Evolutionary conservation across 2,797 vertebrate genomes (phyloP).

Genomic region (Sebastiscus albofasciatus): DNA sequence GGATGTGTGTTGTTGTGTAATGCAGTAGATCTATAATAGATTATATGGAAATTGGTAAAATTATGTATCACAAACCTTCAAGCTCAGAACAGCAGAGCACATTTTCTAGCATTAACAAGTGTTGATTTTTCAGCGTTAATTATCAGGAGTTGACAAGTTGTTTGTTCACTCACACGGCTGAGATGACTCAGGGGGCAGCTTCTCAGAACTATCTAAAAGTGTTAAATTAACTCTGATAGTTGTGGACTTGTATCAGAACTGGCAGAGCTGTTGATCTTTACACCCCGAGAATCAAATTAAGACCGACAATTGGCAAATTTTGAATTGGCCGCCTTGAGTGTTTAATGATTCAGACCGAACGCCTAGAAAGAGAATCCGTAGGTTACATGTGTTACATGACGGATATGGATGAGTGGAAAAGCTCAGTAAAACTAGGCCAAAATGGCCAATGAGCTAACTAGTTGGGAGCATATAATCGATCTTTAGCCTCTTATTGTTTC

Average conservation of each 20-base stretch:
- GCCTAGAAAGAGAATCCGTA: background rate
- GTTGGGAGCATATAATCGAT: too few species aligned
- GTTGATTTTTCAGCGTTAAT: constrained; percentile 3
- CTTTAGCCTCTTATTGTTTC: too few species aligned
- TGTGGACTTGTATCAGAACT: background rate
- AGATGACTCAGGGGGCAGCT: background rate
- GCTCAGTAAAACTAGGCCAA: background rate
- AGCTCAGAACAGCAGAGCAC: background rate
- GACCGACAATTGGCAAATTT: background rate
- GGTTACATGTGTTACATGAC: background rate
- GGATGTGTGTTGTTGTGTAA: background rate
- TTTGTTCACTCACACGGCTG: background rate
- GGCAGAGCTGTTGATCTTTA: background rate
- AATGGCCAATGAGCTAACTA: too few species aligned
- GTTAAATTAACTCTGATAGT: background rate
- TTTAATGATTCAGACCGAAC: background rate
- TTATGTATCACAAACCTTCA: background rate
- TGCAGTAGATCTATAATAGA: background rate
- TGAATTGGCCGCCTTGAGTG: background rate
- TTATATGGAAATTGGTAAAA: background rate
- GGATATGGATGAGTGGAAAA: background rate
- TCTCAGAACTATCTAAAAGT: background rate
- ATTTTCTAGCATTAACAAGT: background rate
- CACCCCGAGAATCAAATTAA: background rate
- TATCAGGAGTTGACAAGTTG: background rate